Percentiles rank a stretch among this genome's conserved stretches.
These are phyloP conservation scores for Lymantria monacha DNA, from an alignment of 2,888 invertebrate species.

Conservation along the genomic window DNA sequence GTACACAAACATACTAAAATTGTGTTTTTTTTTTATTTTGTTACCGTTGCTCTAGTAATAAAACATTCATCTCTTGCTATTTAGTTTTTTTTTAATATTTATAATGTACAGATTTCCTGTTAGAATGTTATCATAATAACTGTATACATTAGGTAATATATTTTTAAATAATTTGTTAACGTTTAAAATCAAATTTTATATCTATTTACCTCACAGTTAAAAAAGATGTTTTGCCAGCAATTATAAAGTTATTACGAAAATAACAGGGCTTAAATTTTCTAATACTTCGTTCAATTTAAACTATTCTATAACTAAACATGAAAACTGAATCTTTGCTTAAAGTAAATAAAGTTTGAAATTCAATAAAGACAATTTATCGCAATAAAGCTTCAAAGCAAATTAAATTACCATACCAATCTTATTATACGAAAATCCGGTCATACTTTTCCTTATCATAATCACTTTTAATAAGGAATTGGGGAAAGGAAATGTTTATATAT, in stretches of 20 bases:
- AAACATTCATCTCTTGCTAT: no score
- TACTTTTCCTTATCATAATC: not conserved
- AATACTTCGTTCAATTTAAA: no score
- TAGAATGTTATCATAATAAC: no score
- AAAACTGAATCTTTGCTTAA: not conserved
- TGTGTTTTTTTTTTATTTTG: no score
- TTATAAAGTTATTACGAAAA: not conserved
- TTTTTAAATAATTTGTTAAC: no score
- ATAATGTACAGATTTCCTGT: no score
- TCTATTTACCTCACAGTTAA: no score
- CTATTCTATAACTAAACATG: not conserved
- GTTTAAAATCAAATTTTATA: no score
- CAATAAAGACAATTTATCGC: not conserved
- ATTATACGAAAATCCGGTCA: not conserved
- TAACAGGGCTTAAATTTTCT: not conserved
- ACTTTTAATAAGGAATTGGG: not conserved
- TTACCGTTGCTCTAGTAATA: no score
- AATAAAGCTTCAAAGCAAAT: not conserved
- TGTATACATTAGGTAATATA: no score
- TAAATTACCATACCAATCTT: constrained; percentile 1
- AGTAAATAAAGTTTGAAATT: not conserved
- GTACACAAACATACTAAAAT: no score
- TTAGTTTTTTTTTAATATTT: no score
- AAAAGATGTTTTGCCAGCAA: not conserved
- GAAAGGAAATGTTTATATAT: not conserved